Percentiles rank a stretch among this genome's conserved stretches.
These are phyloP conservation scores for Neuroterus valhalla DNA, from an alignment of 1,140 invertebrate genomes.

Conservation along the genomic window DNA sequence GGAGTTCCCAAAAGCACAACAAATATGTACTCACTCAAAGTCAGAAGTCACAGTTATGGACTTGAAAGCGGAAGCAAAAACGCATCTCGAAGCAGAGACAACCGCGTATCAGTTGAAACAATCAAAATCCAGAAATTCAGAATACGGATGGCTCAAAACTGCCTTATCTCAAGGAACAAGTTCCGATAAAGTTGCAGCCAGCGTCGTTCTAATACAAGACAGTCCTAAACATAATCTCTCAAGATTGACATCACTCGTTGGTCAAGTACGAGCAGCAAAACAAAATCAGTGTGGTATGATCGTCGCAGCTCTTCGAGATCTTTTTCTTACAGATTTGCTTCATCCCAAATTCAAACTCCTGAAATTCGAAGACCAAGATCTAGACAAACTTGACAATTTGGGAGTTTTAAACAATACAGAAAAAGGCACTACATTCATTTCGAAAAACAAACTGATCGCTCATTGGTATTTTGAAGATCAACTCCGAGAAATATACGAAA, in stretches of 20 bases:
- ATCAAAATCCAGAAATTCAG: slow-evolving; percentile 62
- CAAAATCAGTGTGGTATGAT: slow-evolving; percentile 84
- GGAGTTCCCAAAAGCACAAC: slow-evolving; percentile 57
- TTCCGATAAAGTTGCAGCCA: slow-evolving; percentile 90
- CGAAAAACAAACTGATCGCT: slow-evolving; percentile 76
- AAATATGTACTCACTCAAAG: slow-evolving; percentile 53
- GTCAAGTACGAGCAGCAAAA: slow-evolving; percentile 87
- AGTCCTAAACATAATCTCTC: slow-evolving; percentile 87
- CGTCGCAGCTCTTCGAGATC: slow-evolving; percentile 84
- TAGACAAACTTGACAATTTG: slow-evolving; percentile 73
- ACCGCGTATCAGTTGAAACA: slow-evolving; percentile 76
- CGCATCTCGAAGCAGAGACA: slow-evolving; percentile 78
- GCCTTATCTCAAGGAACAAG: slow-evolving; percentile 87
- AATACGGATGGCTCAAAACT: slow-evolving; percentile 85
- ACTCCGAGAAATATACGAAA: slow-evolving; percentile 85
- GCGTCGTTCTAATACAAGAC: slow-evolving; percentile 88
- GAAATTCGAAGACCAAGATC: slow-evolving; percentile 83
- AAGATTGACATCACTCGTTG: slow-evolving; percentile 83
- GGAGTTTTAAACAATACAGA: slow-evolving; percentile 76
- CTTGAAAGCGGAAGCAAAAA: slow-evolving; percentile 78
- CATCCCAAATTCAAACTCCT: slow-evolving; percentile 83
- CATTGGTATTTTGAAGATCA: slow-evolving; percentile 89
- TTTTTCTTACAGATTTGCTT: slow-evolving; percentile 86
- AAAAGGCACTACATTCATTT: slow-evolving; percentile 50
- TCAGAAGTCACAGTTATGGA: slow-evolving; percentile 75